Evolutionary conservation across 2,113 vertebrate genomes (phyloP).

Genomic region (Leptocoma aspasia): DNA sequence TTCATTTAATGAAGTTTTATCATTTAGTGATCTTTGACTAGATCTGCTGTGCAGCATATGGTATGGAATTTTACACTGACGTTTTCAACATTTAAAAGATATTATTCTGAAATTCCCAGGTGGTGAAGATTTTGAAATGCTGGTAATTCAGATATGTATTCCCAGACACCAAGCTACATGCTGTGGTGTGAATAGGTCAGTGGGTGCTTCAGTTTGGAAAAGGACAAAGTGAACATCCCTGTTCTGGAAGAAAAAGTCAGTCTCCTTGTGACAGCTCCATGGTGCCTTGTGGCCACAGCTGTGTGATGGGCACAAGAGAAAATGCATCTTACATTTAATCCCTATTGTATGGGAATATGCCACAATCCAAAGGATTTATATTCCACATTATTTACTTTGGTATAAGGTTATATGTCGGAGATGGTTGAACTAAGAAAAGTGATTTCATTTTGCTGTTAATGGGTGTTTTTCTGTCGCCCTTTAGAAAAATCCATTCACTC

Average conservation of each 20-base stretch:
- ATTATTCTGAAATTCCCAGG: not conserved
- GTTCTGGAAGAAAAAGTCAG: not conserved
- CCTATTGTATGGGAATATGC: not conserved
- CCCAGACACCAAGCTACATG: fast-evolving
- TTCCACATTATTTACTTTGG: not conserved
- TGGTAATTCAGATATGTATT: not conserved
- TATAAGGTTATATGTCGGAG: not conserved
- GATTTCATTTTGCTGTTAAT: not conserved
- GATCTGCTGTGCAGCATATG: not conserved
- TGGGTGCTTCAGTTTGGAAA: not conserved
- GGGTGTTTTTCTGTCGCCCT: not conserved
- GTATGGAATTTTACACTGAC: not conserved
- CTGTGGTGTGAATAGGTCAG: not conserved
- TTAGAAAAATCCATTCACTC: not conserved
- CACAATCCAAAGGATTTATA: not conserved
- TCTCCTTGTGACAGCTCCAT: not conserved
- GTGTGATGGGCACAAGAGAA: not conserved
- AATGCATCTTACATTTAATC: not conserved
- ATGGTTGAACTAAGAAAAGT: not conserved
- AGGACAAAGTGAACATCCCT: not conserved
- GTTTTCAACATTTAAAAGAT: not conserved
- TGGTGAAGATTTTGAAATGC: not conserved
- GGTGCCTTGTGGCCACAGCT: not conserved
- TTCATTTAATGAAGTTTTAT: not conserved
- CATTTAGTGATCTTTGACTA: not conserved